Evolutionary conservation across 2,888 invertebrate genomes (phyloP).

Genomic region (Phengaris arion): DNA sequence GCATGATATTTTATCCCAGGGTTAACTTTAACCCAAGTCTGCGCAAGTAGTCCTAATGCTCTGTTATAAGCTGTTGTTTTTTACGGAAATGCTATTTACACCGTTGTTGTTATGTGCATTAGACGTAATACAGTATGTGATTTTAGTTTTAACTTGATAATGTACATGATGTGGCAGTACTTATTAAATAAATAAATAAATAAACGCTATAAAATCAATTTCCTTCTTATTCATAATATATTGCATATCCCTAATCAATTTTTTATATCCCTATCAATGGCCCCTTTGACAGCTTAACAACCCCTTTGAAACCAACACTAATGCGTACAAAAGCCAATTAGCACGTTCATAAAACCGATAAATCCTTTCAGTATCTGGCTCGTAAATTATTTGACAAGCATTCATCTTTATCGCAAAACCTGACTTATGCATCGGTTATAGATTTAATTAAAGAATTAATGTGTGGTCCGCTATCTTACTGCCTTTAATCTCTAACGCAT

Average conservation of each 20-base stretch:
- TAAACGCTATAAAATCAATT: neutral
- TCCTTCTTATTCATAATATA: conserved; percentile 1
- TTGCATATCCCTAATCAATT: conserved; percentile 2
- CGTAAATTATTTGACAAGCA: conserved; percentile 74
- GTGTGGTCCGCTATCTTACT: conserved; percentile 69
- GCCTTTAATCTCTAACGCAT: conserved; percentile 59
- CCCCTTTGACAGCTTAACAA: conserved; percentile 12
- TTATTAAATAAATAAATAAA: too few species aligned
- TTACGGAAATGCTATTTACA: too few species aligned
- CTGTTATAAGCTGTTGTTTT: too few species aligned
- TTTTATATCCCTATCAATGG: conserved; percentile 12
- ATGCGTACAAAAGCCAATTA: conserved; percentile 28
- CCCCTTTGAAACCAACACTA: conserved; percentile 3
- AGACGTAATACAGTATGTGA: too few species aligned
- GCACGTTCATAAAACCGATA: conserved; percentile 32
- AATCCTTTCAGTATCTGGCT: conserved; percentile 51
- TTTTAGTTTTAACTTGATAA: too few species aligned
- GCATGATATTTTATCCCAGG: too few species aligned
- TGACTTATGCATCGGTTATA: conserved; percentile 42
- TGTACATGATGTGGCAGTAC: too few species aligned
- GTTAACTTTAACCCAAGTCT: too few species aligned
- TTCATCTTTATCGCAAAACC: conserved; percentile 69
- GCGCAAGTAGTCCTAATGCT: neutral
- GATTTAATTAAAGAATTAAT: conserved; percentile 59
- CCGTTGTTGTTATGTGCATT: too few species aligned